Evolutionary conservation across 2,888 invertebrate genomes (phyloP).

Genomic region (Cloeon dipterum): DNA sequence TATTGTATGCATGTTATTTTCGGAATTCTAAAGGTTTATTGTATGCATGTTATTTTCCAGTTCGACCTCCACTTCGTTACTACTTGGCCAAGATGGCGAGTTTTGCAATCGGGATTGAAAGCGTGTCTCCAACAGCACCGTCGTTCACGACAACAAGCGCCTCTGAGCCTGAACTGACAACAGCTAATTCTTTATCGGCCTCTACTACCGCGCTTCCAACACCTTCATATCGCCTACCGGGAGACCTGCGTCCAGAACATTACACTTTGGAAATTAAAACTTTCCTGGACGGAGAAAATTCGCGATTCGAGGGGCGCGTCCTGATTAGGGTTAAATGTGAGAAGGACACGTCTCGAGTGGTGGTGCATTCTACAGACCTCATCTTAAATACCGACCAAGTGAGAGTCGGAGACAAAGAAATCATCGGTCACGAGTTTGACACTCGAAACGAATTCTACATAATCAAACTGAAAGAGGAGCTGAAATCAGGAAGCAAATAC

Average conservation of each 20-base stretch:
- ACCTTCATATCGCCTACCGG: constrained; percentile 26
- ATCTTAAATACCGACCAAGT: constrained; percentile 21
- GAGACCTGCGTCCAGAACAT: constrained; percentile 23
- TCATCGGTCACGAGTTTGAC: constrained; percentile 18
- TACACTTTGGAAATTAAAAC: constrained; percentile 24
- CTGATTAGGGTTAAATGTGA: constrained; percentile 14
- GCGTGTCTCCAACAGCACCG: too few species aligned
- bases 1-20: too few species aligned
- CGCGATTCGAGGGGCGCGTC: constrained; percentile 10
- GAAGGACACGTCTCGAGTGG: constrained; percentile 31
- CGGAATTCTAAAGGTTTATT: too few species aligned
- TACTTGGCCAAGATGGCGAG: too few species aligned
- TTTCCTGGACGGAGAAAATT: constrained; percentile 8
- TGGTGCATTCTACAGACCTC: constrained; percentile 38
- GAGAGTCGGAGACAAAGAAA: constrained; percentile 6
- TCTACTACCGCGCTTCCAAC: too few species aligned
- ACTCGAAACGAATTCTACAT: constrained; percentile 36
- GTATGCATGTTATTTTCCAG: too few species aligned
- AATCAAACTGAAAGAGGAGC: constrained; percentile 22
- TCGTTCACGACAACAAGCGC: too few species aligned
- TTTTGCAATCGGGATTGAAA: too few species aligned
- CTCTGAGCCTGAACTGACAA: too few species aligned
- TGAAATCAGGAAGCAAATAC: constrained; percentile 25
- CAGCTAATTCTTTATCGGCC: too few species aligned
- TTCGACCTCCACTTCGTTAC: too few species aligned